Conservation (phyloP, 2,113 vertebrate species). For the Caloenas nicobarica region DNA sequence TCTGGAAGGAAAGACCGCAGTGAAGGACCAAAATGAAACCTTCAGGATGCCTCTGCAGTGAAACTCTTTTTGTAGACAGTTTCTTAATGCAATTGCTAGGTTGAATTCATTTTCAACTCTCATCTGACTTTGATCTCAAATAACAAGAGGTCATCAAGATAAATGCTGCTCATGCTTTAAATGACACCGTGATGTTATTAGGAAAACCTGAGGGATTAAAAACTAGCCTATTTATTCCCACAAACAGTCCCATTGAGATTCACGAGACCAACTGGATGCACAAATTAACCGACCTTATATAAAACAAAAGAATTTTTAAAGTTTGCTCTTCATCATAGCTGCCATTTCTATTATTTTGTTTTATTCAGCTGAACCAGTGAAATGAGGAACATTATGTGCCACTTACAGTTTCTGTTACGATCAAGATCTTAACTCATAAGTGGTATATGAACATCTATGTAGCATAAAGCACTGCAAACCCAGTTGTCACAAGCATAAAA, state of each 20-base stretch:
- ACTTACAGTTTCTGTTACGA: background rate
- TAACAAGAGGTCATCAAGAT: slow-evolving; percentile 24
- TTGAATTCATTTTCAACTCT: slow-evolving; percentile 28
- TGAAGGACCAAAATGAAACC: background rate
- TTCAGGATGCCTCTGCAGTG: background rate
- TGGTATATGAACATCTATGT: background rate
- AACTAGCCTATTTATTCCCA: background rate
- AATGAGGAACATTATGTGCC: background rate
- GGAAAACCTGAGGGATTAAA: slow-evolving; percentile 28
- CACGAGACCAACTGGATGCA: background rate
- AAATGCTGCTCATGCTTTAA: slow-evolving; percentile 10
- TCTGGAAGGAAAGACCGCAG: background rate
- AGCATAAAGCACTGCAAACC: background rate
- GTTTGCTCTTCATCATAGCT: background rate
- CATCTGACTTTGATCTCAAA: slow-evolving; percentile 31
- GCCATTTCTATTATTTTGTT: background rate
- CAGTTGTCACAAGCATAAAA: background rate
- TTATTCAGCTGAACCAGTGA: background rate
- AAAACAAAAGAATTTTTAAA: background rate
- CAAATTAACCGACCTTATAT: background rate
- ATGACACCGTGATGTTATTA: background rate
- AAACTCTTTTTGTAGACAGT: background rate
- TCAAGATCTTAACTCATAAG: background rate
- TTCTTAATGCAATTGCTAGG: background rate
- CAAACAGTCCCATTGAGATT: background rate